phyloP scores from a whole-genome alignment of 2,888 invertebrate species.

The Lasioglossum zephyrum region DNA sequence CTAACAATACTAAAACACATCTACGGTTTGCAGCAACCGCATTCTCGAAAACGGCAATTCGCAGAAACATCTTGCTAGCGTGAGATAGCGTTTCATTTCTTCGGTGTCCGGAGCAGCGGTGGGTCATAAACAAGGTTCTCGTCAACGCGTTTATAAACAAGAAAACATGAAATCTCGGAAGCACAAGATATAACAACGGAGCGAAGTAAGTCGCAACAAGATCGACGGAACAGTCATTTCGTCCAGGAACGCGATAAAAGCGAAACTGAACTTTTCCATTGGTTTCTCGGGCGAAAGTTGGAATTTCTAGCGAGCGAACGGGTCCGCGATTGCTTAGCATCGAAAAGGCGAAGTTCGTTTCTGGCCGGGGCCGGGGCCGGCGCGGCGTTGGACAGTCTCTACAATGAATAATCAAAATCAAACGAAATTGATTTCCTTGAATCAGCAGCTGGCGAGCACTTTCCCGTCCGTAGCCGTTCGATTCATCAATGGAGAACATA shows the following conservation, averaged over 20 bases:
- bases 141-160: background rate
- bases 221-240: background rate
- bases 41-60: background rate
- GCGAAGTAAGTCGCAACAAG: background rate
- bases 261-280: background rate
- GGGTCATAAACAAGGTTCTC: background rate
- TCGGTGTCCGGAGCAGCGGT: background rate
- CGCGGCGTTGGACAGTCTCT: background rate
- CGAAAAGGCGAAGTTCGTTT: background rate
- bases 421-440: conserved; percentile 10
- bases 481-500: conserved; percentile 13
- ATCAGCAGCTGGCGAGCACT: background rate
- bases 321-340: background rate
- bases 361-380: background rate
- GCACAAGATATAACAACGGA: background rate
- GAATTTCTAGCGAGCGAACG: background rate
- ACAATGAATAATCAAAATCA: conserved; percentile 19
- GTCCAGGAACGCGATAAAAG: background rate
- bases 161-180: background rate
- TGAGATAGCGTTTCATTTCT: background rate
- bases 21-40: background rate
- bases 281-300: background rate
- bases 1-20: background rate
- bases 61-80: background rate
- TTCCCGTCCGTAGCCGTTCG: background rate